A percentile compares a stretch with the other conserved stretches of the same genome.
Conservation (phyloP, 2,113 vertebrate genomes). For the Rhinopithecus roxellana region DNA sequence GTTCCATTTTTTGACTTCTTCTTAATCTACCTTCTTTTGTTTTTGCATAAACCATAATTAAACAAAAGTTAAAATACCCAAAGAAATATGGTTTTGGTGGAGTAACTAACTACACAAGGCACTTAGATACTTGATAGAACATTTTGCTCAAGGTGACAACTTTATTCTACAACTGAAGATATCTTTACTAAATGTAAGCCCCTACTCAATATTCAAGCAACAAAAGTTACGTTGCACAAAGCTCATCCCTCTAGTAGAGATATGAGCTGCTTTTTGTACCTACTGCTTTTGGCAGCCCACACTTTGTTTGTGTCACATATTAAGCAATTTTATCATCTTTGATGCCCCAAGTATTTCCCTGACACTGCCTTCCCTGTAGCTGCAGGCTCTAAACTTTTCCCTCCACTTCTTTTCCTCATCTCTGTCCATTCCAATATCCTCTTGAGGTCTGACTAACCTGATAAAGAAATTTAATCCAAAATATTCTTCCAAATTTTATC, state of each 20-base stretch:
- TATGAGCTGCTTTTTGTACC: not conserved
- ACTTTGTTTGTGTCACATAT: not conserved
- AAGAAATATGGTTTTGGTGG: not conserved
- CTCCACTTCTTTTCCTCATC: not conserved
- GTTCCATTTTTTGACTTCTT: not conserved
- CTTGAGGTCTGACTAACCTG: not conserved
- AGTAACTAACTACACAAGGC: not conserved
- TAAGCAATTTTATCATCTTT: not conserved
- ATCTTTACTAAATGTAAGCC: not conserved
- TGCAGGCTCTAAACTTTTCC: not conserved
- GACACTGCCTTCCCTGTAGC: not conserved
- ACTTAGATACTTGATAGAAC: not conserved
- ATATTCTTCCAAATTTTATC: not conserved
- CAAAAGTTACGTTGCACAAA: not conserved
- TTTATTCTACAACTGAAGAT: not conserved
- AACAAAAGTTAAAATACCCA: not conserved
- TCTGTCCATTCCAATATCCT: not conserved
- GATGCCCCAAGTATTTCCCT: not conserved
- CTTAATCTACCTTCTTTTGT: not conserved
- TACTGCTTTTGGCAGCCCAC: not conserved
- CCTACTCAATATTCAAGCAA: not conserved
- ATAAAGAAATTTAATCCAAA: not conserved
- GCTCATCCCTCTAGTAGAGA: not conserved
- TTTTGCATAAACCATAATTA: not conserved
- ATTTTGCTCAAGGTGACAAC: not conserved